Conservation (phyloP, 2,888 invertebrate species). For the Stenurella melanura region DNA sequence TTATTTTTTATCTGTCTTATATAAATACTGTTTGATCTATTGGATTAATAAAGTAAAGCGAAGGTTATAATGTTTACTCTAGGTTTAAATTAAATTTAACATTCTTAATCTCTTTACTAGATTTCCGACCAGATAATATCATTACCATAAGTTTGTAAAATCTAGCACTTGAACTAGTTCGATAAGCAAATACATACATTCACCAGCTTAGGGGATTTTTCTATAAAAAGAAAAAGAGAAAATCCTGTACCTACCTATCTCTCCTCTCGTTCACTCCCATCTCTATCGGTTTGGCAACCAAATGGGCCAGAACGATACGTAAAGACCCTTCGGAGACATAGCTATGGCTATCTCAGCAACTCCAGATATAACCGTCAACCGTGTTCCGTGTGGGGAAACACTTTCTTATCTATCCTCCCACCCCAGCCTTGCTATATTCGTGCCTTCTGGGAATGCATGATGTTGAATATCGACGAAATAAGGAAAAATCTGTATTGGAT, state of each 20-base stretch:
- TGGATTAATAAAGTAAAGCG: too few species aligned
- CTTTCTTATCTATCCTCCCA: slow-evolving; percentile 59
- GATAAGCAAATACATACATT: too few species aligned
- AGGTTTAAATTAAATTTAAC: too few species aligned
- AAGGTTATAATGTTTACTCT: too few species aligned
- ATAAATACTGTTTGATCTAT: too few species aligned
- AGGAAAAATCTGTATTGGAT: slow-evolving; percentile 26
- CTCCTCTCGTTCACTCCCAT: slow-evolving; percentile 44
- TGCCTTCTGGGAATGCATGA: slow-evolving; percentile 42
- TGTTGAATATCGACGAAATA: slow-evolving; percentile 33
- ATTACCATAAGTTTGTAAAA: too few species aligned
- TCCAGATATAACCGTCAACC: slow-evolving; percentile 58
- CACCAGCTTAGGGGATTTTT: not conserved
- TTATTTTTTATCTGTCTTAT: too few species aligned
- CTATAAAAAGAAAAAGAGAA: not conserved
- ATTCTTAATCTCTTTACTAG: too few species aligned
- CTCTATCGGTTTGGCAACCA: slow-evolving; percentile 58
- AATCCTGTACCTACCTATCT: not conserved
- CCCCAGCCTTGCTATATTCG: slow-evolving; percentile 38
- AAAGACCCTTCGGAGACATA: slow-evolving; percentile 62
- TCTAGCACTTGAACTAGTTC: too few species aligned
- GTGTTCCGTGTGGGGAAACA: slow-evolving; percentile 58
- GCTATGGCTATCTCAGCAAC: slow-evolving; percentile 62
- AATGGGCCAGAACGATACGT: slow-evolving; percentile 68
- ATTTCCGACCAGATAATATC: too few species aligned